Percentiles rank a stretch among this genome's conserved stretches.
Evolutionary conservation across 2,888 invertebrate genomes (phyloP).

Genomic region (Drosophila rellima): DNA sequence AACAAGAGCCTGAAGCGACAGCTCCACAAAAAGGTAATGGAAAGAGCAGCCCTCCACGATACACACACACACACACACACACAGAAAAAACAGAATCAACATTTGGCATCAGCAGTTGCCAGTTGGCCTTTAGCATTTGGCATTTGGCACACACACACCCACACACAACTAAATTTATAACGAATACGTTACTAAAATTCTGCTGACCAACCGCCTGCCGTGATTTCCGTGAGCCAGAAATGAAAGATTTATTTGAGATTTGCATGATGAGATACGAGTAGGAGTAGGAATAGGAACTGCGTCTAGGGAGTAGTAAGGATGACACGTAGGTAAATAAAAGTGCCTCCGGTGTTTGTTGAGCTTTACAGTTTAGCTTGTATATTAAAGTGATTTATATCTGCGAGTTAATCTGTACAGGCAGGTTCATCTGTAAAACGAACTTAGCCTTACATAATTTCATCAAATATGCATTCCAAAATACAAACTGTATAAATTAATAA

Average conservation of each 20-base stretch:
- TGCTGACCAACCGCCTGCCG: constrained; percentile 58
- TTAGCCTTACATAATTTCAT: constrained; percentile 56
- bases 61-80: constrained; percentile 8
- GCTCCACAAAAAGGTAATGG: constrained; percentile 8
- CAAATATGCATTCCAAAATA: constrained; percentile 54
- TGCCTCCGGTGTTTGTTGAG: constrained; percentile 55
- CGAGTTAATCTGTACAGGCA: constrained; percentile 16
- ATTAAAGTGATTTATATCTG: constrained; percentile 74
- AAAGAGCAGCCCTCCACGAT: constrained; percentile 5
- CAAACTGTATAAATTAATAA: constrained; percentile 17
- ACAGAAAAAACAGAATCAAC: constrained; percentile 29
- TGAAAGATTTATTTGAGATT: constrained; percentile 80
- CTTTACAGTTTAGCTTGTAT: constrained; percentile 48
- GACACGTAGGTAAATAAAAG: constrained; percentile 81
- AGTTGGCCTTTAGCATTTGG: constrained; percentile 37
- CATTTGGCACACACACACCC: constrained; percentile 17
- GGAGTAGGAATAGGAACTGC: constrained; percentile 1
- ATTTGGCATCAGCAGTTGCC: constrained; percentile 39
- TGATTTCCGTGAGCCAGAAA: constrained; percentile 76
- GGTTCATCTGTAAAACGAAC: constrained; percentile 5
- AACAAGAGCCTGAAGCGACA: constrained; percentile 20
- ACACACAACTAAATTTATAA: constrained; percentile 16
- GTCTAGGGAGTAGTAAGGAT: constrained; percentile 32
- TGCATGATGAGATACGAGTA: constrained; percentile 70
- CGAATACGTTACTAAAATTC: constrained; percentile 13